Evolutionary conservation across 2,888 invertebrate species (phyloP), one percentile per base, ranked within the genome.

Genomic region (Kryphioiulus occultus): DNA sequence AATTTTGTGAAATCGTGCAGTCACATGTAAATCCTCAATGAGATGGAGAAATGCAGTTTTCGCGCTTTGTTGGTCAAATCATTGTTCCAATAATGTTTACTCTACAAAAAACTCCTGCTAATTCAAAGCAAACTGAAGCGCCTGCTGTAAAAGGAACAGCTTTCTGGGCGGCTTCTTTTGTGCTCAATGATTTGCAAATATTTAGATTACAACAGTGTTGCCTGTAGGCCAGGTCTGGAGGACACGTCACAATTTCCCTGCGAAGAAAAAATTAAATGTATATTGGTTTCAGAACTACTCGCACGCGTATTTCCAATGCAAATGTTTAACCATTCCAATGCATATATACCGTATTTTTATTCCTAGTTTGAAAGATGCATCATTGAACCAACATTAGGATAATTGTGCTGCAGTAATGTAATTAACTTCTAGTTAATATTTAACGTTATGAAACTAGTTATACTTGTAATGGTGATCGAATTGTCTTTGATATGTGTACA

Each of bases 1-100:
- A 68, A 68, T 68, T 68, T 68, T 68, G 68, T 68, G 68, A 68
- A 68, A 68, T 68, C 68, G 68, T 68, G 68, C 68, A 68, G 68
- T 68, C 68, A 68, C 68, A 68, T 68, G 68, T 68, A 68, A 68
- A 68, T 68, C 68, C 68, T 68, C 68, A 68, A 68, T 68, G 68
- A 68, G 68, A 68, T 68, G 68, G 68, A 68, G 68, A 68, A 68
- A 68, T 68, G 68, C 68, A 68, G 68, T 68, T 68, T 68, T 68
- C 68, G 68, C 68, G 68, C 68, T 26, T 68, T 68, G 68, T 68
- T 68, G 68, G 68, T 68, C 68, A 68, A 68, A 68, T 68, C 68
- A 68, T 68, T 68, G 68, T 68, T 68, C 68, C 68, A 68, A 68
- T 68, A 68, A 68, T 68, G 68, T 68, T 68, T 68, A 68, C 68